Conservation (phyloP, 2,797 vertebrate genomes). For the Ispidina lecontei region DNA sequence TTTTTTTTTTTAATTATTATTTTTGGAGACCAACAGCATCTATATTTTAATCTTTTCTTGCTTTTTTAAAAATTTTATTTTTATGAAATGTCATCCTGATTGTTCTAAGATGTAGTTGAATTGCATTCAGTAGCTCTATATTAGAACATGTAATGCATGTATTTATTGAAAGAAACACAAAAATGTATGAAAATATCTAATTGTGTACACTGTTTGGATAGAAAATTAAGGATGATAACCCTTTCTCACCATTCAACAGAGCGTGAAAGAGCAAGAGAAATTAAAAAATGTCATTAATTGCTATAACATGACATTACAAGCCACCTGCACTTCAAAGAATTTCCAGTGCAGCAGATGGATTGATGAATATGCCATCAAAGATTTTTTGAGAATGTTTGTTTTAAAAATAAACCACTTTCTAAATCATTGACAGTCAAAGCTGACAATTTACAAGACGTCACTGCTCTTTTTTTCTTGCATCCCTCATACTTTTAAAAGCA, state of each 20-base stretch:
- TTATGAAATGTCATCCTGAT: neutral
- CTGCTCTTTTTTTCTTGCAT: slow-evolving; percentile 15
- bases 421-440: slow-evolving; percentile 30
- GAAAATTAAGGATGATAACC: slow-evolving; percentile 71
- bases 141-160: slow-evolving; percentile 4
- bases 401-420: slow-evolving; percentile 72
- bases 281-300: slow-evolving; percentile 75
- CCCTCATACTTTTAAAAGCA: neutral
- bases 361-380: slow-evolving; percentile 71
- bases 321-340: slow-evolving; percentile 77
- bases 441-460: slow-evolving; percentile 6
- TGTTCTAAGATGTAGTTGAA: neutral
- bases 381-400: slow-evolving; percentile 74
- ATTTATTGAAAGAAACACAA: slow-evolving; percentile 45
- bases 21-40: neutral
- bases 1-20: neutral
- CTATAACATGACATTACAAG: slow-evolving; percentile 47
- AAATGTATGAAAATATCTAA: slow-evolving; percentile 54
- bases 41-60: neutral
- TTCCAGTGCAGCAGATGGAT: slow-evolving; percentile 75
- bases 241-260: slow-evolving; percentile 57
- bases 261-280: slow-evolving; percentile 66
- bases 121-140: slow-evolving; percentile 4
- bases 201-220: slow-evolving; percentile 46
- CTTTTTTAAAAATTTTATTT: neutral